Conservation (phyloP, 1,140 invertebrate species). For the Brachionus calyciflorus region DNA sequence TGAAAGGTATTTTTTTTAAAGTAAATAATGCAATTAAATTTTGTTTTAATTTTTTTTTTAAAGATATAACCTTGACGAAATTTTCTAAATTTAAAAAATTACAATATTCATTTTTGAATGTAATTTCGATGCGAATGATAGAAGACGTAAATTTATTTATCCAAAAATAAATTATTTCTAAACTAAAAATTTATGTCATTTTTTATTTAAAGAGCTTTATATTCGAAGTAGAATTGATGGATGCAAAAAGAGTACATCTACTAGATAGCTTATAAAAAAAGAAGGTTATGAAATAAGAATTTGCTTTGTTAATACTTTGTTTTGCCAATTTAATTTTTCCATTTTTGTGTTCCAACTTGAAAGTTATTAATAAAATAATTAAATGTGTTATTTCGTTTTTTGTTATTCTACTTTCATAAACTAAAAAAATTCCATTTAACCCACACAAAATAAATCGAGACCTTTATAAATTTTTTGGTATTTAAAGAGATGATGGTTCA, state of each 20-base stretch:
- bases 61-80: conserved; percentile 8
- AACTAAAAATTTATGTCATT: neutral
- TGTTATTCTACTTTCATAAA: no score
- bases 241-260: neutral
- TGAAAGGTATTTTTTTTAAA: neutral
- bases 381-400: no score
- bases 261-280: neutral
- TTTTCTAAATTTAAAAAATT: conserved; percentile 30
- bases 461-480: no score
- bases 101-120: conserved; percentile 2
- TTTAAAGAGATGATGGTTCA: no score
- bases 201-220: conserved; percentile 8
- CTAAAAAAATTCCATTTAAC: no score
- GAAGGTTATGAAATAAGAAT: no score
- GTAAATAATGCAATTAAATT: neutral
- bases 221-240: conserved; percentile 23
- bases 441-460: no score
- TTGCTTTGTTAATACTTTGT: no score
- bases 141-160: conserved; percentile 14
- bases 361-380: no score
- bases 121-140: neutral
- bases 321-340: no score
- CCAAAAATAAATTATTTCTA: neutral
- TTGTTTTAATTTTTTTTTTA: neutral
- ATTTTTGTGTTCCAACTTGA: no score